These are phyloP conservation scores for Folsomia candida DNA, from an alignment of 2,888 invertebrate genomes.

Conservation along the genomic window DNA sequence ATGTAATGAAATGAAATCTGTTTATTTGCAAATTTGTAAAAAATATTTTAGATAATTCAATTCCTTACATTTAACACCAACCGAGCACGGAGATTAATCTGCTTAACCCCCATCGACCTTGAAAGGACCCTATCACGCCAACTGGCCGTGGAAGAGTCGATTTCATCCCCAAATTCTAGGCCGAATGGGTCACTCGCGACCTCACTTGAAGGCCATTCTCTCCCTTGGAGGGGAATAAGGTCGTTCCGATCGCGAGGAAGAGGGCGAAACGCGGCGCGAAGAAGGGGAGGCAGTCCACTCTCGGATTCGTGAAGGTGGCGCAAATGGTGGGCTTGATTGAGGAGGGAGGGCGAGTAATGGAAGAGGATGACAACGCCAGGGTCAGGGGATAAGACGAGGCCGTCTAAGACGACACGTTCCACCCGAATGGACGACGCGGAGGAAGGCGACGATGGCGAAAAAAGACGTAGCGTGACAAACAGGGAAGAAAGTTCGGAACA, in stretches of 20 bases:
- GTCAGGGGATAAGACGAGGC: neutral
- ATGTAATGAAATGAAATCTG: neutral
- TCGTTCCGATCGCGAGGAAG: neutral
- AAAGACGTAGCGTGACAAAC: neutral
- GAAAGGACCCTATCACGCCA: neutral
- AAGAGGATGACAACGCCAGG: neutral
- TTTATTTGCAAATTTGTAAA: neutral
- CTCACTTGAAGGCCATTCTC: neutral
- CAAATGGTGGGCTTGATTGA: neutral
- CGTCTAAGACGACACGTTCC: neutral
- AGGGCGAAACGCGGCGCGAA: neutral
- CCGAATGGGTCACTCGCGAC: neutral
- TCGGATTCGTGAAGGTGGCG: neutral
- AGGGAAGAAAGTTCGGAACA: neutral
- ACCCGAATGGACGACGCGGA: neutral
- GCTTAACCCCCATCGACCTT: neutral
- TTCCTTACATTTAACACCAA: too few species aligned
- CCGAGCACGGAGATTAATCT: too few species aligned
- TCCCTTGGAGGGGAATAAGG: neutral
- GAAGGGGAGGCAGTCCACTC: neutral
- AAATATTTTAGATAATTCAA: too few species aligned
- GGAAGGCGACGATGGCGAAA: neutral
- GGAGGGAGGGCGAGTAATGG: neutral
- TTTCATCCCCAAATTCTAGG: neutral
- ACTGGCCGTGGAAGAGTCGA: neutral